A percentile compares a stretch with the other conserved stretches of the same genome.
phyloP scores from a whole-genome alignment of 2,797 vertebrate genomes.

The Chelon auratus region DNA sequence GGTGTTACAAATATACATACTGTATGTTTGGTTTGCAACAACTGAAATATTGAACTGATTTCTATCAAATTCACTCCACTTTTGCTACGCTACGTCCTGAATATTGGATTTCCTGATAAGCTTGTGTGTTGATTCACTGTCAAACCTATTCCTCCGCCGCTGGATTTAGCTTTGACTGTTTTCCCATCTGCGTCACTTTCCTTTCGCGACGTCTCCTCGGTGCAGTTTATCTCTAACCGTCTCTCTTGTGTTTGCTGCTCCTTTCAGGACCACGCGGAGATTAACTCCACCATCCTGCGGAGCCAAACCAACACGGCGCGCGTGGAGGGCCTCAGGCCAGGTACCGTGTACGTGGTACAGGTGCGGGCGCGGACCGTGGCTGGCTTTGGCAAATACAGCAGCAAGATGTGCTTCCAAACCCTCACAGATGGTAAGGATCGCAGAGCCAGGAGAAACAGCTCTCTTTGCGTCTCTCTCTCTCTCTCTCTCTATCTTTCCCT shows the following conservation, averaged over 20 bases:
- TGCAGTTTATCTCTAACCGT: slow-evolving; percentile 27
- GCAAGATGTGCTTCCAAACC: slow-evolving; percentile 99
- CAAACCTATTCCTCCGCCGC: neutral
- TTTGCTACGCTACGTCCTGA: neutral
- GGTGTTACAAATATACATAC: slow-evolving; percentile 4
- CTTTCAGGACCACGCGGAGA: slow-evolving; percentile 93
- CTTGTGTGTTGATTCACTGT: slow-evolving; percentile 19
- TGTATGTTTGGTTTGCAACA: slow-evolving; percentile 16
- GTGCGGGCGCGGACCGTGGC: slow-evolving; percentile 95
- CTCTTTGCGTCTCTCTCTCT: slow-evolving; percentile 33
- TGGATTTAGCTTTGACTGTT: neutral
- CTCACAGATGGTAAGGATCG: slow-evolving; percentile 93
- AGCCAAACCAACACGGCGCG: slow-evolving; percentile 96
- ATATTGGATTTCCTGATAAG: neutral
- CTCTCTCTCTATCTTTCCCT: slow-evolving; percentile 26
- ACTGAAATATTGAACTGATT: slow-evolving; percentile 7
- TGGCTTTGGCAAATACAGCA: slow-evolving; percentile 98
- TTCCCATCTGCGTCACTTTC: slow-evolving; percentile 11
- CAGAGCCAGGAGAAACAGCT: slow-evolving; percentile 67
- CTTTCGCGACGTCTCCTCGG: neutral
- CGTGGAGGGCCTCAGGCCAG: slow-evolving; percentile 91
- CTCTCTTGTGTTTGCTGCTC: slow-evolving; percentile 11
- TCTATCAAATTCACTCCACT: neutral
- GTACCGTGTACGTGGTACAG: slow-evolving; percentile 96
- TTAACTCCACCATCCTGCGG: slow-evolving; percentile 94